Conservation (phyloP, 2,888 invertebrate genomes). For the Hypomecis punctinalis region DNA sequence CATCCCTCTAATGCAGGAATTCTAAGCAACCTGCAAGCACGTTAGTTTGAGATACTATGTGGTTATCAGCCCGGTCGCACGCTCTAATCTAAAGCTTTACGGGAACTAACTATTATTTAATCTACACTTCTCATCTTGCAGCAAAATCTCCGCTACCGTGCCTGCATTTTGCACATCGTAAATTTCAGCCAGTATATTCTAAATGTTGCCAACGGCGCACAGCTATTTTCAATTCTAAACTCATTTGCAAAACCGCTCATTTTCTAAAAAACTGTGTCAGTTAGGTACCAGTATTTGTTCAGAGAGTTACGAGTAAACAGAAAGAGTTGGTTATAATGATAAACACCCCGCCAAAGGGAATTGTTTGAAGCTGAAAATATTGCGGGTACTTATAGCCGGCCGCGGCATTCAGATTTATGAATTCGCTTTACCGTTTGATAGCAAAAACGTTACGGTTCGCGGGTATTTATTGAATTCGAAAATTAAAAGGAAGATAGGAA, state of each 20-base stretch:
- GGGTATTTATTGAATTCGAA: slow-evolving; percentile 81
- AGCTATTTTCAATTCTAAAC: slow-evolving; percentile 3
- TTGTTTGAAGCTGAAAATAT: slow-evolving; percentile 38
- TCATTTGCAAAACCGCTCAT: slow-evolving; percentile 8
- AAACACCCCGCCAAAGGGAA: slow-evolving; percentile 34
- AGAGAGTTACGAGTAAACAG: slow-evolving; percentile 24
- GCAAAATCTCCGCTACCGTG: slow-evolving; percentile 15
- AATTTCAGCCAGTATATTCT: slow-evolving; percentile 19
- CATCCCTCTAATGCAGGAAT: slow-evolving; percentile 8
- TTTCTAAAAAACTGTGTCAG: slow-evolving; percentile 12
- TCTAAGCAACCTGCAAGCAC: slow-evolving; percentile 23
- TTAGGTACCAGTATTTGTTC: slow-evolving; percentile 14
- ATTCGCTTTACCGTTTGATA: slow-evolving; percentile 57
- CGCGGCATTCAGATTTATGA: slow-evolving; percentile 47
- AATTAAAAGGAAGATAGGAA: slow-evolving; percentile 78
- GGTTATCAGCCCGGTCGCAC: slow-evolving; percentile 22
- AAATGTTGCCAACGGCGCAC: slow-evolving; percentile 2
- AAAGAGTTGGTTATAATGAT: slow-evolving; percentile 31
- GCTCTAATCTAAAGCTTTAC: slow-evolving; percentile 24
- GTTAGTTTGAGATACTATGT: slow-evolving; percentile 19
- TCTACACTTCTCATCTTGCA: slow-evolving; percentile 24
- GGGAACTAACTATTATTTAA: slow-evolving; percentile 28
- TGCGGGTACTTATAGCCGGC: slow-evolving; percentile 38
- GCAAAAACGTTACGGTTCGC: slow-evolving; percentile 60
- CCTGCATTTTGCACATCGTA: slow-evolving; percentile 29